Evolutionary conservation across 2,888 invertebrate species (phyloP), one percentile per base, ranked within the genome.

Genomic region (Drosophila rubida): DNA sequence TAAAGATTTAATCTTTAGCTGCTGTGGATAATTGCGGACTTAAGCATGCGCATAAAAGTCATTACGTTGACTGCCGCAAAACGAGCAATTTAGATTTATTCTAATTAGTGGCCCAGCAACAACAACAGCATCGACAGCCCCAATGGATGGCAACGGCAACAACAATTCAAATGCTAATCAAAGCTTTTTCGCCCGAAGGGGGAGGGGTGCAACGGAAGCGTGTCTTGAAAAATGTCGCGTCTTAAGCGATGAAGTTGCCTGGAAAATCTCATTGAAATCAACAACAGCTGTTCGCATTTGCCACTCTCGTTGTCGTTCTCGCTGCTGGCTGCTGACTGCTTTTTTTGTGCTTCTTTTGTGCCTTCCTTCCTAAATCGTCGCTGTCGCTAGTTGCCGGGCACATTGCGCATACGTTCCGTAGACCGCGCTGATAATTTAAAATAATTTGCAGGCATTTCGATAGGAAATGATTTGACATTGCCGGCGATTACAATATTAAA

Each of bases 71-170:
- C 79, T 84, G 79, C 82, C 82, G 60, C 82, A 87, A 85, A 82
- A 82, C 82, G 87, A 71, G 82, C 82, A 84, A 82, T 82, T 87
- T 81, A 82, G 85, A 82, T 82, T 82, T 82, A 82, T 82, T 87
- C 79, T 82, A 82, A 82, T 82, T 87, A 82, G 85, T 76, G 69
- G 65, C 60, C 54, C 62, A 45, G 27, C 49, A 54, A 49, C 48
- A 41, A 13, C 53, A 54, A 7, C 13, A 48, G 13, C 64, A 61
- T 6, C 51, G 45, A 8, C 39, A 50, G 9, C 23, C 61, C 30
- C 25, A 25, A 25, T 25, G 25, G 25, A 25, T 25, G 25, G 30
- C 35, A 37, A 13, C 50, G 57, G 25, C 42, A 51, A 57, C 69
- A 30, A 64, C 62, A 78, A 67, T 79, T 79, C 64, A 69, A 82